Base-by-base conservation (phyloP, 2,797 vertebrate species). In the Rachycentron canadum region DNA sequence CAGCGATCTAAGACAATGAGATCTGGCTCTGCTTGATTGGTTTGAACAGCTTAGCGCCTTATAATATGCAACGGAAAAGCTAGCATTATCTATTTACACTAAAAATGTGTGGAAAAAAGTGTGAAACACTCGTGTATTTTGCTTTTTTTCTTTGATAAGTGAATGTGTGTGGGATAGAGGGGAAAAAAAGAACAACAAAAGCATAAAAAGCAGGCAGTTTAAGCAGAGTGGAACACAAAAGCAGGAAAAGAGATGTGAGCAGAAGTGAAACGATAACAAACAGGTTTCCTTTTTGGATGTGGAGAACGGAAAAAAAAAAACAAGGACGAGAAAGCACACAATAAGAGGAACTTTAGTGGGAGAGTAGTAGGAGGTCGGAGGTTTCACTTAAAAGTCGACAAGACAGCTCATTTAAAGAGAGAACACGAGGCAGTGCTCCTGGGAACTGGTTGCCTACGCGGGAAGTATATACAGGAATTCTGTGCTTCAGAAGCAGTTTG, bases 351-450 rank as follows among this genome's bases (percentile, higher is more conserved):
- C 74, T 81, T 59, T 11, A 58, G 63, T n/a, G 45, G 40, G 47
- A 67, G 73, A 66, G 45, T 52, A 13, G 53, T 34, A 61, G 78
- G 76, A 86, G 78, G 83, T 90, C 26, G 30, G 67, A 75, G 75
- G 60, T 85, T 84, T 79, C 1, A 23, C 55, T 79, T 81, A 83
- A 86, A 85, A 81, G 76, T 63, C 32, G 2, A 47, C n/a, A 6
- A 86, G 68, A 76, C 76, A 58, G 66, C 69, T 82, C 67, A 82
- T 86, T 85, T 74, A 77, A 79, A 81, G 71, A 40, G 63, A 71
- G 74, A 84, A 76, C 68, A 81, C 26, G 28, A 81, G 56, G 67
- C 30, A 7, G 19, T 47, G 61, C 88, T 81, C 75, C 2, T 71
- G 88, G 86, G 84, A 89, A 30, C 49, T 7, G 43, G 30, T 74